Percentiles rank a stretch among this genome's conserved stretches.
These are phyloP conservation scores for Butorides virescens DNA, from an alignment of 2,113 vertebrate species.

Conservation along the genomic window DNA sequence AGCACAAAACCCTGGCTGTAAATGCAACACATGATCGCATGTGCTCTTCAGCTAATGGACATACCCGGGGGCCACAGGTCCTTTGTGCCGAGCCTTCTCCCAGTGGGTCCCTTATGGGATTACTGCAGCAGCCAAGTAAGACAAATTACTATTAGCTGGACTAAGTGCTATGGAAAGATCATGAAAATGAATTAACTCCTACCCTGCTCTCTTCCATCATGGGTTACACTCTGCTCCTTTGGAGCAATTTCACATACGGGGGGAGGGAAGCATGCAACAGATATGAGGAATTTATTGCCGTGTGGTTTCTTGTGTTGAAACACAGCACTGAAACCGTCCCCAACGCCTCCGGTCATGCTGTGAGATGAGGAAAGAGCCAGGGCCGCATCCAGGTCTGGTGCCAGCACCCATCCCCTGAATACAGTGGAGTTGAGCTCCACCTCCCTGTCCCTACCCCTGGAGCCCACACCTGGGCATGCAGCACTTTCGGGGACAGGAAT, in stretches of 20 bases:
- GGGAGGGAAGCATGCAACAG: background rate
- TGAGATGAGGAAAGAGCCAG: background rate
- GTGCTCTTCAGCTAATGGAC: background rate
- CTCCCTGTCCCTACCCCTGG: background rate
- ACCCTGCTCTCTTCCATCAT: background rate
- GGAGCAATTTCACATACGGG: background rate
- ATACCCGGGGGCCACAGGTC: background rate
- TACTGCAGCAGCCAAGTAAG: background rate
- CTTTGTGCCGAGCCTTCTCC: conserved; percentile 1
- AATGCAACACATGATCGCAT: background rate
- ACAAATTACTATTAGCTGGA: background rate
- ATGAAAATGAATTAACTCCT: conserved; percentile 11
- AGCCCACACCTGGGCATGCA: background rate
- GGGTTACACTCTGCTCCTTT: background rate
- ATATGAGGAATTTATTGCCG: background rate
- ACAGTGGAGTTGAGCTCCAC: background rate
- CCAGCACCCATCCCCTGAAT: background rate
- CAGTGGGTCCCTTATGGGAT: background rate
- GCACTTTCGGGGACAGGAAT: fast-evolving
- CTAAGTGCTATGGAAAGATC: background rate
- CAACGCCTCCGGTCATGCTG: fast-evolving
- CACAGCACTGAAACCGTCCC: background rate
- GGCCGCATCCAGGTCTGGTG: background rate
- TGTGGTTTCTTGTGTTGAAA: background rate
- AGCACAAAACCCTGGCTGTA: background rate